Evolutionary conservation across 1,140 invertebrate species (phyloP), one percentile per base, ranked within the genome.

Genomic region (Telenomus remus): DNA sequence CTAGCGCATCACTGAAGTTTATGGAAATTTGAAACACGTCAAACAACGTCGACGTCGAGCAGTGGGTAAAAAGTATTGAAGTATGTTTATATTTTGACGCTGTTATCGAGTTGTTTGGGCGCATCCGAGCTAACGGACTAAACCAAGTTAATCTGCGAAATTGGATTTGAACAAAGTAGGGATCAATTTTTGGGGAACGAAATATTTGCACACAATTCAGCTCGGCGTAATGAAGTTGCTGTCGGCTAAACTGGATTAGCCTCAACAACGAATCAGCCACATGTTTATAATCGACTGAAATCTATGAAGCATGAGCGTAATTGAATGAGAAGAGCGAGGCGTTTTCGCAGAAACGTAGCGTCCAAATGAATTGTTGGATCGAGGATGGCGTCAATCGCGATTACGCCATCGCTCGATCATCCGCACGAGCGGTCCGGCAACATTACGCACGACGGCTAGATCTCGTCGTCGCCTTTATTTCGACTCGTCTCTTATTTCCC

Each of bases 401-500:
- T 73, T 73, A 78, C 73, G 64, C 57, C 19, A 49, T 69, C 59
- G 33, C 39, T 69, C 65, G 54, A 72, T 72, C 54, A 72, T 61
- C 43, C 53, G 69, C 59, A 69, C 59, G 65, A 69, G 44, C 53
- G 44, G 57, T 35, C 66, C 57, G 47, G 43, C 19, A 56, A 76
- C 65, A 68, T 15, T 4, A 53, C 50, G 53, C 35, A 55, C 11
- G 51, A 56, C 46, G 39, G 33, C 39, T 39, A 43, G 33, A 57
- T 44, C 6, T 27, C 44, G 44, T 66, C 56, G 39, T 71, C 64
- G 64, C 69, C 60, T 69, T 73, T 65, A 78, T 78, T 78, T 78
- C 69, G 69, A 64, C 69, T 77, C 50, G 16, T 35, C 63, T 72
- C 54, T 71, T 77, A 72, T 72, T 77, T 77, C 59, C 69, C 59